Conservation (phyloP, 2,888 invertebrate genomes). For the Sminthurinus aureus region DNA sequence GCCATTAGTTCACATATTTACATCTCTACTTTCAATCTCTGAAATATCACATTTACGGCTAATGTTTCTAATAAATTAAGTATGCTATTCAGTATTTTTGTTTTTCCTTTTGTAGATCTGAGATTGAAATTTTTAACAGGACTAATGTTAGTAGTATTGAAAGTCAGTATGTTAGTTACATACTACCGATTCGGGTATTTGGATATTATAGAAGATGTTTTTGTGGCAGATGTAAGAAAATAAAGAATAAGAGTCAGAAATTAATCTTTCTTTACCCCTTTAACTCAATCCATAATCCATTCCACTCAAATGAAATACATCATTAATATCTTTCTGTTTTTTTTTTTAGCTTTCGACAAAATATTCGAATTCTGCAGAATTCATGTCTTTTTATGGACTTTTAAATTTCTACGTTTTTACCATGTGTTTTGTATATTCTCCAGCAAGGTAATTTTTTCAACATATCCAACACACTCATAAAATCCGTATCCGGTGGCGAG, state of each 20-base stretch:
- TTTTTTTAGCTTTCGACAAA: conserved; percentile 70
- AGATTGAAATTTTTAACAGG: conserved; percentile 89
- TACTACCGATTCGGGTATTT: conserved; percentile 81
- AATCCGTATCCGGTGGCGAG: no score
- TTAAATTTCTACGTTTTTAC: conserved; percentile 93
- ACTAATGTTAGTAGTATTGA: conserved; percentile 80
- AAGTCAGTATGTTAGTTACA: conserved; percentile 78
- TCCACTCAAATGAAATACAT: not conserved
- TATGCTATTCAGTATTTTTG: not conserved
- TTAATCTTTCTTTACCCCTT: not conserved
- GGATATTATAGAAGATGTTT: conserved; percentile 86
- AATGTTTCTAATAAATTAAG: not conserved
- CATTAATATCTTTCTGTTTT: not conserved
- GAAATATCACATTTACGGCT: not conserved
- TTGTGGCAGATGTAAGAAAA: conserved; percentile 77
- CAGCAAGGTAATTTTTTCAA: conserved; percentile 39
- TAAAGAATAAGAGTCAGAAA: no score
- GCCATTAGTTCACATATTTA: no score
- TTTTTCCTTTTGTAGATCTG: conserved; percentile 72
- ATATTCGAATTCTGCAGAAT: conserved; percentile 91
- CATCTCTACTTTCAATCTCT: not conserved
- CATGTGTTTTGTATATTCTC: conserved; percentile 86
- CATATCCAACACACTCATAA: no score
- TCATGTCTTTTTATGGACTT: conserved; percentile 93
- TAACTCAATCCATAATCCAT: not conserved